Percentiles rank a stretch among this genome's conserved stretches.
Conservation (phyloP, 2,113 vertebrate genomes). For the Ailurus styani region DNA sequence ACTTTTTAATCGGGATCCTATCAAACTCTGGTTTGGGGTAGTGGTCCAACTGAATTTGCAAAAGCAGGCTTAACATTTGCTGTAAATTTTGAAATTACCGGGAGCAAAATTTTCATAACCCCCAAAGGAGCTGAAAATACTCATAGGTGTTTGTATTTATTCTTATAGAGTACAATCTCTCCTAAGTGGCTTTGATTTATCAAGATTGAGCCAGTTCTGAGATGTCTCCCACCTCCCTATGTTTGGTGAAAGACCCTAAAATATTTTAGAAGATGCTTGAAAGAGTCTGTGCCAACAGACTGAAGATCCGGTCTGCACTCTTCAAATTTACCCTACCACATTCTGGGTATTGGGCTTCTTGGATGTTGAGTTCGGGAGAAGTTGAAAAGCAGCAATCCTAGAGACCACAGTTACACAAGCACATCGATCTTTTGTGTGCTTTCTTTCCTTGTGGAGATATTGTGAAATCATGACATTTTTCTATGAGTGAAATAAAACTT, state of each 20-base stretch:
- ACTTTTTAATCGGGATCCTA: background rate
- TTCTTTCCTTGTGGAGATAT: conserved; percentile 44
- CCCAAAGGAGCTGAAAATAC: background rate
- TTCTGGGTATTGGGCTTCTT: background rate
- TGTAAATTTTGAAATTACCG: conserved; percentile 20
- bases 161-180: background rate
- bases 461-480: conserved; percentile 51
- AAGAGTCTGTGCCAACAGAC: background rate
- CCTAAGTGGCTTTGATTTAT: background rate
- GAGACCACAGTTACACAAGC: conserved; percentile 38
- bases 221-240: background rate
- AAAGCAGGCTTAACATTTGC: background rate
- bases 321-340: background rate
- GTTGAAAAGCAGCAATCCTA: background rate
- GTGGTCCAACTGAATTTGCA: background rate
- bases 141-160: background rate
- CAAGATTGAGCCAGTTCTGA: background rate
- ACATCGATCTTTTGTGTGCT: background rate
- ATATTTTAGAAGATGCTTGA: background rate
- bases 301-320: too few relatives aligned
- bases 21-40: background rate
- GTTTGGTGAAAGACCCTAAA: conserved; percentile 26
- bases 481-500: conserved; percentile 9
- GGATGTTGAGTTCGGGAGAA: background rate
- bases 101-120: background rate